Conservation (phyloP, 2,113 vertebrate species). For the Spermophilus dauricus region DNA sequence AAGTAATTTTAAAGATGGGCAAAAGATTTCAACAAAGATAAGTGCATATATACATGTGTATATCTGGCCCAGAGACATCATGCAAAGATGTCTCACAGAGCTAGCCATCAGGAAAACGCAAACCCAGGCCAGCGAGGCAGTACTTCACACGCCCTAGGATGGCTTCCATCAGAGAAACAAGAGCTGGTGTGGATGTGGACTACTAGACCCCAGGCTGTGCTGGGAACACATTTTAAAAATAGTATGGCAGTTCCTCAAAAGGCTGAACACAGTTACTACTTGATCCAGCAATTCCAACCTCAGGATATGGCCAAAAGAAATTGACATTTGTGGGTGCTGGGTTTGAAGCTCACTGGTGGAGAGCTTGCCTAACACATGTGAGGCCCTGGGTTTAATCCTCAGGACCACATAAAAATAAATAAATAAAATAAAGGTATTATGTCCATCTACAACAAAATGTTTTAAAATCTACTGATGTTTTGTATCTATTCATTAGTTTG, state of each 20-base stretch:
- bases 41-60: fast-evolving
- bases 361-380: no score
- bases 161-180: fast-evolving
- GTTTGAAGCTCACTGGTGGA: no score
- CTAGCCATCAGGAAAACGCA: fast-evolving
- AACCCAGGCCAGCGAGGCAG: fast-evolving
- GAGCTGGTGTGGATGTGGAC: fast-evolving
- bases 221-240: fast-evolving
- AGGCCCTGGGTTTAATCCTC: no score
- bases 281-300: background rate
- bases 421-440: no score
- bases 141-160: fast-evolving
- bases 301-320: background rate
- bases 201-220: fast-evolving
- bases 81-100: fast-evolving
- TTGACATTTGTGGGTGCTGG: no score
- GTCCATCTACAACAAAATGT: no score
- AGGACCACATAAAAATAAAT: no score
- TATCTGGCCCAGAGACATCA: background rate
- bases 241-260: background rate
- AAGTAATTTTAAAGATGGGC: background rate
- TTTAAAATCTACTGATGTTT: background rate
- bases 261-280: background rate
- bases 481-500: background rate
- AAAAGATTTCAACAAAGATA: background rate